These are phyloP conservation scores for Mobula hypostoma DNA, from an alignment of 2,113 vertebrate species.

Conservation along the genomic window DNA sequence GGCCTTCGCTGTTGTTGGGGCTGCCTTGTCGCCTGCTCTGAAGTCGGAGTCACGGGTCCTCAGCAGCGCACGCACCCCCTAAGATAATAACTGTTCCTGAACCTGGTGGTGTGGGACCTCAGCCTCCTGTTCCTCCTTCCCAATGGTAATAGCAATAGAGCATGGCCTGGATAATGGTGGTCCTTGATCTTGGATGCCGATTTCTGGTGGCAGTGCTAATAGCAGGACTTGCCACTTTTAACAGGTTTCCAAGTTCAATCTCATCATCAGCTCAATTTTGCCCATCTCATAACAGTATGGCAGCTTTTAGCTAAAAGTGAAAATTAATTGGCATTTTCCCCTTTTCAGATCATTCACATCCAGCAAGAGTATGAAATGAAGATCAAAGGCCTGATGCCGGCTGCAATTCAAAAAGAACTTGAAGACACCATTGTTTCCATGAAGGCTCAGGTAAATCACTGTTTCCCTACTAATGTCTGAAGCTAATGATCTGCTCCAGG, in stretches of 20 bases:
- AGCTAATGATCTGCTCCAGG: neutral
- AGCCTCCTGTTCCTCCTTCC: too few species aligned
- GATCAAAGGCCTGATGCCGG: constrained; percentile 83
- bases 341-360: constrained; percentile 69
- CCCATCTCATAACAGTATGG: neutral
- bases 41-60: too few species aligned
- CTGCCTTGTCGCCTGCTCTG: too few species aligned
- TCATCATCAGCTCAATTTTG: neutral
- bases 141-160: too few species aligned
- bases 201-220: too few species aligned
- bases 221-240: neutral
- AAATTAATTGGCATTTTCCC: neutral
- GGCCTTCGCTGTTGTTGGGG: too few species aligned
- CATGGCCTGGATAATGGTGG: too few species aligned
- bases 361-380: constrained; percentile 76
- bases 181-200: too few species aligned
- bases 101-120: too few species aligned
- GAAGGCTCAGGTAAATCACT: constrained; percentile 77
- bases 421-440: constrained; percentile 89
- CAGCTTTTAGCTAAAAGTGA: neutral
- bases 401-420: constrained; percentile 70
- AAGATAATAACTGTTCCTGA: too few species aligned
- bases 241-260: neutral
- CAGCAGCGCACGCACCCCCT: too few species aligned
- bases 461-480: neutral